phyloP scores from a whole-genome alignment of 2,888 invertebrate genomes.

The Nemotelus nigrinus region DNA sequence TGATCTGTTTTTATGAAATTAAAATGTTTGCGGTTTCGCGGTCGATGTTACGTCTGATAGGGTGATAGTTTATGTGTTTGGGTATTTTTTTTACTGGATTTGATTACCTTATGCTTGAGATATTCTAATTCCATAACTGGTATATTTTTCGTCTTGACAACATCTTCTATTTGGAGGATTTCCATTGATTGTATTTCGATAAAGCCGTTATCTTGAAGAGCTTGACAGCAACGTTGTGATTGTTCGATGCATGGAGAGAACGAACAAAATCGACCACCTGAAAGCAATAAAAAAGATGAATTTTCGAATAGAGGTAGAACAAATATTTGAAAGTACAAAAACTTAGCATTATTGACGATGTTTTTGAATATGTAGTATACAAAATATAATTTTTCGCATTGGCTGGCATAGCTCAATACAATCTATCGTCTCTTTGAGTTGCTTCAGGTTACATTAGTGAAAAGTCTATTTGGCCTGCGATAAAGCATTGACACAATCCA shows the following conservation, averaged over 20 bases:
- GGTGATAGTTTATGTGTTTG: not conserved
- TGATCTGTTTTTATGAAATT: slow-evolving; percentile 37
- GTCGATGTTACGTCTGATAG: not conserved
- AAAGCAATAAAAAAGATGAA: slow-evolving; percentile 40
- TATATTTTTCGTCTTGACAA: slow-evolving; percentile 74
- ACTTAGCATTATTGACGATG: not conserved
- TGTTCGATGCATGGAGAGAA: slow-evolving; percentile 99
- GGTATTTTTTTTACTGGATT: not conserved
- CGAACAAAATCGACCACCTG: slow-evolving; percentile 94
- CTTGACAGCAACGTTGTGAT: slow-evolving; percentile 87
- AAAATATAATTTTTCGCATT: not conserved
- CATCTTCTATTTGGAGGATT: slow-evolving; percentile 82
- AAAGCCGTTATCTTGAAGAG: slow-evolving; percentile 79
- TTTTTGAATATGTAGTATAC: not conserved
- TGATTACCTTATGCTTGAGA: slow-evolving; percentile 71
- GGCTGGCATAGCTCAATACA: not conserved
- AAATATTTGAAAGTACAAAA: not conserved
- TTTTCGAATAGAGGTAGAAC: not conserved
- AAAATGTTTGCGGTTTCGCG: slow-evolving; percentile 36
- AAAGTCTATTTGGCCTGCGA: not conserved
- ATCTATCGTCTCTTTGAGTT: not conserved
- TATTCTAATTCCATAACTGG: slow-evolving; percentile 77
- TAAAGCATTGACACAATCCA: too few species aligned
- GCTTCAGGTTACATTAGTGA: not conserved
- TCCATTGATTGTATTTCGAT: slow-evolving; percentile 88